phyloP scores from a whole-genome alignment of 2,797 vertebrate genomes.

The Iguana delicatissima region DNA sequence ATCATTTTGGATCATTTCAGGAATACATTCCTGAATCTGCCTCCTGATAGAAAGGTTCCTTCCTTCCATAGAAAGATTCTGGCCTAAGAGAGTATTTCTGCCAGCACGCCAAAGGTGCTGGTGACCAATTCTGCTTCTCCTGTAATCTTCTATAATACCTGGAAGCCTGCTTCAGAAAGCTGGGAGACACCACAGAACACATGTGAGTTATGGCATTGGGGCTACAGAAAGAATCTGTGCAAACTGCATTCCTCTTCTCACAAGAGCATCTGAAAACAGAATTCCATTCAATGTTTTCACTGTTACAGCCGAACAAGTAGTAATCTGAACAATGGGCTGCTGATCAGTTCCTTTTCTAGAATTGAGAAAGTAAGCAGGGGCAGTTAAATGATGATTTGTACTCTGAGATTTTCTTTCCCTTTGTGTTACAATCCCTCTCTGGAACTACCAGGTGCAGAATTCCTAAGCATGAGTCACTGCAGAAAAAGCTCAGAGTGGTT shows the following conservation, averaged over 20 bases:
- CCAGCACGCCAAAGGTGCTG: no score
- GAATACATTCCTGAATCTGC: background rate
- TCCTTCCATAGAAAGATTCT: background rate
- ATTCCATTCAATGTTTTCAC: background rate
- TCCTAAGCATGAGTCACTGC: background rate
- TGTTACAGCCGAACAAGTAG: background rate
- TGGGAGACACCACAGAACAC: no score
- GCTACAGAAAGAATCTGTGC: background rate
- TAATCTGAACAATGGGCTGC: background rate
- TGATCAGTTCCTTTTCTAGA: background rate
- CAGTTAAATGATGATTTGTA: background rate
- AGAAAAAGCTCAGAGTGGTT: background rate
- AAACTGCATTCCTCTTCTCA: background rate
- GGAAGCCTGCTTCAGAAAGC: background rate
- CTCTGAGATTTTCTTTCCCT: background rate
- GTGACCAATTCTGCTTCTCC: background rate
- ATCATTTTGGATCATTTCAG: background rate
- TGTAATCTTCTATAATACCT: background rate
- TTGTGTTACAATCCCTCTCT: background rate
- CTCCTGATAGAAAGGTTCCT: background rate
- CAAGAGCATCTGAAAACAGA: background rate
- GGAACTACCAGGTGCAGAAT: background rate
- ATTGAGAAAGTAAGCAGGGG: background rate
- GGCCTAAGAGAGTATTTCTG: background rate
- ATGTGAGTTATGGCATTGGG: background rate